phyloP scores from a whole-genome alignment of 2,797 vertebrate genomes.

The Pantherophis vulpinus region DNA sequence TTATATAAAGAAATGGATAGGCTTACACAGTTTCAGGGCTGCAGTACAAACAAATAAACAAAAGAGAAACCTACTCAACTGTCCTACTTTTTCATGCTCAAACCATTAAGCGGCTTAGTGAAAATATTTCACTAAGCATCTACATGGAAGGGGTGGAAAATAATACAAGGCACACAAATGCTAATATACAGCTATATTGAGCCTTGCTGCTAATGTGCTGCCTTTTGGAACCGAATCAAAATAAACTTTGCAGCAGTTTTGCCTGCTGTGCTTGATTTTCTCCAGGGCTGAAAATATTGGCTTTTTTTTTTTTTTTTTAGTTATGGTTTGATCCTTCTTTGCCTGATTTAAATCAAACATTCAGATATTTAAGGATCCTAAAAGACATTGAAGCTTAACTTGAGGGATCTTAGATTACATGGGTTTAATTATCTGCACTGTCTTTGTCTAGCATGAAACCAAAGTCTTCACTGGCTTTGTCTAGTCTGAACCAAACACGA shows the following conservation, averaged over 20 bases:
- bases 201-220: slow-evolving; percentile 42
- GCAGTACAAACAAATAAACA: background rate
- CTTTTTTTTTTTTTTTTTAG: slow-evolving; percentile 12
- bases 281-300: slow-evolving; percentile 44
- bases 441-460: slow-evolving; percentile 54
- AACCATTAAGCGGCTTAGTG: slow-evolving; percentile 8
- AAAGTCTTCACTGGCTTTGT: slow-evolving; percentile 13
- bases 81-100: background rate
- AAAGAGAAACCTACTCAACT: slow-evolving; percentile 15
- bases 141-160: background rate
- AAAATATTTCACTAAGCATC: slow-evolving; percentile 2
- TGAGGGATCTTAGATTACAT: slow-evolving; percentile 47
- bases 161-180: background rate
- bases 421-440: slow-evolving; percentile 60
- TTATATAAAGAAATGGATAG: slow-evolving; percentile 51
- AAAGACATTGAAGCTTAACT: slow-evolving; percentile 43
- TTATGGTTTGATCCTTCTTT: slow-evolving; percentile 44
- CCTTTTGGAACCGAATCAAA: slow-evolving; percentile 39
- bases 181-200: background rate
- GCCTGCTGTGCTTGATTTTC: slow-evolving; percentile 59
- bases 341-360: slow-evolving; percentile 42
- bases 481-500: slow-evolving; percentile 43
- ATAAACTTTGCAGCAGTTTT: slow-evolving; percentile 49
- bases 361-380: slow-evolving; percentile 53
- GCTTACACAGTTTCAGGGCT: background rate